A percentile compares a stretch with the other conserved stretches of the same genome.
Evolutionary conservation across 2,888 invertebrate genomes (phyloP).

Genomic region (Ophonus ardosiacus): DNA sequence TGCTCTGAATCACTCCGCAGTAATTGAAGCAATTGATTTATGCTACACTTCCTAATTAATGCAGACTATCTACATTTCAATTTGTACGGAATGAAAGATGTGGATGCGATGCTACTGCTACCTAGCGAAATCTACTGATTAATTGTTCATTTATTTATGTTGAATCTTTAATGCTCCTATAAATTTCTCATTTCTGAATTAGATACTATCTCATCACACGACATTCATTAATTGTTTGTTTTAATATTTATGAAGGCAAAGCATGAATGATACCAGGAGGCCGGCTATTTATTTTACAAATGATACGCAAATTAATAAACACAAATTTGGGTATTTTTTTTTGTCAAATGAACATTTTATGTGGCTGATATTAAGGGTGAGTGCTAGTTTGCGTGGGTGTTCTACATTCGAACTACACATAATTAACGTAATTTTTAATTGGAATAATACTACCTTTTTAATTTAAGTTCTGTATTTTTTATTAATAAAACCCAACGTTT

Average conservation of each 20-base stretch:
- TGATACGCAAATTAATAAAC: neutral
- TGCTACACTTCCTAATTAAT: slow-evolving; percentile 56
- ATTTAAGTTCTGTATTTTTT: too few species aligned
- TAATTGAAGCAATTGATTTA: slow-evolving; percentile 63
- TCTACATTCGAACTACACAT: neutral
- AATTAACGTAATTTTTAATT: neutral
- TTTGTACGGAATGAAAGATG: slow-evolving; percentile 58
- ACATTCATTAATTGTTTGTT: slow-evolving; percentile 44
- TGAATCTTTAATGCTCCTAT: slow-evolving; percentile 49
- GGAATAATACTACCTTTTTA: too few species aligned
- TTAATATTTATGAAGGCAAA: slow-evolving; percentile 30
- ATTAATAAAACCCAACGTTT: too few species aligned
- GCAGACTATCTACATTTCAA: slow-evolving; percentile 62
- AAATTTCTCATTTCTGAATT: slow-evolving; percentile 55
- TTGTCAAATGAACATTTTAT: neutral
- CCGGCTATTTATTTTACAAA: neutral
- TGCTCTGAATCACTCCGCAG: slow-evolving; percentile 47
- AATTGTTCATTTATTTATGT: slow-evolving; percentile 57
- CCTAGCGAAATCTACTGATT: slow-evolving; percentile 38
- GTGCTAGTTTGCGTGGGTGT: neutral
- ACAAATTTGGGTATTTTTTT: neutral
- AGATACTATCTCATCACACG: slow-evolving; percentile 46
- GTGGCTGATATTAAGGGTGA: neutral
- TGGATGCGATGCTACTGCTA: neutral
- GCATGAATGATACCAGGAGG: neutral